These are phyloP conservation scores for Antitype chi DNA, from an alignment of 2,888 invertebrate genomes.

Conservation along the genomic window DNA sequence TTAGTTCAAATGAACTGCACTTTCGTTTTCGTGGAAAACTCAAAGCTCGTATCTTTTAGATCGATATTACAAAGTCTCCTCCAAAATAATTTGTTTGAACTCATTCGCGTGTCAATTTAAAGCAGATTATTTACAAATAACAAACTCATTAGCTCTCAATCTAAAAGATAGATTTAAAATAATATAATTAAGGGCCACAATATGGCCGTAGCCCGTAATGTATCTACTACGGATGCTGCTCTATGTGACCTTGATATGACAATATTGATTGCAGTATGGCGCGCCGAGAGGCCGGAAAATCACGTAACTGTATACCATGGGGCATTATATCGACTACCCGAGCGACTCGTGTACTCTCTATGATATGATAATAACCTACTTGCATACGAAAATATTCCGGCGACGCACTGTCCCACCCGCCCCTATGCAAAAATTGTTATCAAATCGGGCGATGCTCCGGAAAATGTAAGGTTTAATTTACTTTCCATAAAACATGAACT, in stretches of 20 bases:
- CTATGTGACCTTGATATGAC: slow-evolving; percentile 54
- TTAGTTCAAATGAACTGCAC: neutral
- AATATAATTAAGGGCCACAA: neutral
- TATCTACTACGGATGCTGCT: slow-evolving; percentile 26
- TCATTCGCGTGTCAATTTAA: neutral
- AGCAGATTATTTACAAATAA: neutral
- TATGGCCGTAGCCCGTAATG: neutral
- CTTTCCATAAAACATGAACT: slow-evolving; percentile 9
- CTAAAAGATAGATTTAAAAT: neutral
- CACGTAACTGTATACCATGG: slow-evolving; percentile 63
- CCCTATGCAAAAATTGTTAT: neutral
- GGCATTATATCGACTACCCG: slow-evolving; percentile 47
- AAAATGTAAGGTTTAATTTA: neutral
- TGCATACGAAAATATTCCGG: slow-evolving; percentile 40
- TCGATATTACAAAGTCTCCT: neutral
- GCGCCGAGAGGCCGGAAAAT: slow-evolving; percentile 60
- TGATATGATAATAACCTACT: slow-evolving; percentile 38
- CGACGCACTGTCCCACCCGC: neutral
- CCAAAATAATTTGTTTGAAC: neutral
- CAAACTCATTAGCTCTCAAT: neutral
- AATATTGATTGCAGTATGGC: slow-evolving; percentile 67
- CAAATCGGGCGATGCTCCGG: neutral
- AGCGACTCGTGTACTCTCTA: slow-evolving; percentile 34
- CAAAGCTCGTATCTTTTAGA: neutral
- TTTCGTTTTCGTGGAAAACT: neutral